Base-by-base conservation (phyloP, 2,888 invertebrate genomes). In the Lamellibrachia columna region DNA sequence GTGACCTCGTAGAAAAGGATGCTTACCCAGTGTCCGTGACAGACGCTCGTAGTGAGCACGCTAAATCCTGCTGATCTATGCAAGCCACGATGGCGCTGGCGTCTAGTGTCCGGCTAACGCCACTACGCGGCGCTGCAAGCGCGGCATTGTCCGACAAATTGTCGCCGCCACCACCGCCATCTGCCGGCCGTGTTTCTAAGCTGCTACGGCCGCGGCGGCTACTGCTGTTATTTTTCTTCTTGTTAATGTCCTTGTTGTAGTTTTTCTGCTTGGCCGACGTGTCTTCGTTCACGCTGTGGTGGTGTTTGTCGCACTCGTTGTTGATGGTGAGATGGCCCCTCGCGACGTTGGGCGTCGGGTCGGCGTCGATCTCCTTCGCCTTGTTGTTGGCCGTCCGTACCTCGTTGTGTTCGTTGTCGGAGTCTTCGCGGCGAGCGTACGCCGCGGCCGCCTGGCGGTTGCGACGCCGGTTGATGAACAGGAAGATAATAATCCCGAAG, bases 401-500 rank as follows among this genome's bases (percentile, higher is more conserved):
- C 55, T 98, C 98, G 97, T 99, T 99, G 95, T 98, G 98, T 95
- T 98, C 98, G 97, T 98, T 97, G 96, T 98, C 98, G 75, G 3
- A 75, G 75, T 75, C 22, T n/a, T 75, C 75, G 22, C 15, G 75
- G 2, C 75, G 53, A 3, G 11, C 91, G 4, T 52, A 40, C 2
- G 90, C 90, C 9, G n/a, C 53, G 11, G 91, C 52, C 15, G 75
- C 75, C 75, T 75, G 75, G 0, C 75, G 75, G 75, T 75, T 91
- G 3, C 52, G 91, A 15, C 40, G 75, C 52, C 60, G n/a, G 15
- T 9, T 52, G 2, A 53, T n/a, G 91, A 92, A 58, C 55, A 91
- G 9, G 28, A 75, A 53, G n/a, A 92, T 53, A 9, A 92, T 92
- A 22, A 92, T 90, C n/a, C 52, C 52, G 90, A 90, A 53, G 91